A percentile compares a stretch with the other conserved stretches of the same genome.
These are phyloP conservation scores for Isoperla grammatica DNA, from an alignment of 2,888 invertebrate genomes.

Conservation along the genomic window DNA sequence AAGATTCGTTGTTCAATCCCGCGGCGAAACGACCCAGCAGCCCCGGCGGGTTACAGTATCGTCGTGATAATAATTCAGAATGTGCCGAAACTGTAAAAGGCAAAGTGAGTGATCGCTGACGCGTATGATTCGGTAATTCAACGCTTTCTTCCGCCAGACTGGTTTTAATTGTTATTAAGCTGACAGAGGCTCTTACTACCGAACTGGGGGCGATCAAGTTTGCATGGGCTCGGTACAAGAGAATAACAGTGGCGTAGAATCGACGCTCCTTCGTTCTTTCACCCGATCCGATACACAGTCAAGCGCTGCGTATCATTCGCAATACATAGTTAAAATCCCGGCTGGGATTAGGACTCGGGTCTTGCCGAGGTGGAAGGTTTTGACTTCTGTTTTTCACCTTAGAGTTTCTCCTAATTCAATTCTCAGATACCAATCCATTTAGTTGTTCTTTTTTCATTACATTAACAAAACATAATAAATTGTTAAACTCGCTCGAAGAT, in stretches of 20 bases:
- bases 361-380: too few species aligned
- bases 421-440: too few species aligned
- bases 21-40: too few species aligned
- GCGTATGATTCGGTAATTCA: constrained; percentile 27
- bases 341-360: too few species aligned
- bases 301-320: background rate
- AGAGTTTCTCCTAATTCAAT: too few species aligned
- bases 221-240: constrained; percentile 19
- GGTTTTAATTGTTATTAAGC: constrained; percentile 27
- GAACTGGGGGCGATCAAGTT: constrained; percentile 22
- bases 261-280: background rate
- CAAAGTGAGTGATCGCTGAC: constrained; percentile 24
- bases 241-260: constrained; percentile 10
- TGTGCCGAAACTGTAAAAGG: constrained; percentile 26
- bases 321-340: background rate
- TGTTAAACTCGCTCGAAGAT: too few species aligned
- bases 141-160: constrained; percentile 24
- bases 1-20: too few species aligned
- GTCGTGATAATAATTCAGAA: constrained; percentile 23
- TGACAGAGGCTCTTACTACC: constrained; percentile 22
- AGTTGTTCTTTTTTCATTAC: too few species aligned
- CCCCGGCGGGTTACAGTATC: constrained; percentile 17
- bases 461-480: too few species aligned
- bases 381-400: too few species aligned
- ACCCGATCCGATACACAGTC: background rate